phyloP scores from a whole-genome alignment of 30 jellyfish, hydroid and myxozoan species.

The Catostylus mosaicus region DNA sequence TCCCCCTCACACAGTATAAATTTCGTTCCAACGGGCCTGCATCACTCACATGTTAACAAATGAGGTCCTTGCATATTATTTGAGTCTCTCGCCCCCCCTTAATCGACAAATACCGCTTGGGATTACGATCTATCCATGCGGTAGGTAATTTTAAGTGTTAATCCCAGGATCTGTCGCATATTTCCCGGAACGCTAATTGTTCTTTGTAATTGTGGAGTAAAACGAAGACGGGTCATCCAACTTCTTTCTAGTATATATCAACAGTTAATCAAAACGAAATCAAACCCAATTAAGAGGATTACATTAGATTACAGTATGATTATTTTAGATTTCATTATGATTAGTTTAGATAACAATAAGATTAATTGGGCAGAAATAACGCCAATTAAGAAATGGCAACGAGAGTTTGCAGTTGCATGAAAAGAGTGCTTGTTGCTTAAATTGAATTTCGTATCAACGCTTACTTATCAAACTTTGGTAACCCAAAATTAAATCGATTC shows the following conservation, averaged over 20 bases:
- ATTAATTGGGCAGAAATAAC: neutral
- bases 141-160: neutral
- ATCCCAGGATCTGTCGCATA: no score
- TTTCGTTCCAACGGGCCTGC: no score
- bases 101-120: neutral
- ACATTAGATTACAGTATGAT: neutral
- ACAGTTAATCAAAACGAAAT: neutral
- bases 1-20: no score
- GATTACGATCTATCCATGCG: neutral
- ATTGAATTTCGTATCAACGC: neutral
- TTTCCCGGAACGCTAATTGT: no score
- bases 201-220: no score
- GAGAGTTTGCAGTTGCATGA: neutral
- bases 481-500: no score
- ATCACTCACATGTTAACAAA: no score
- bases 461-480: no score
- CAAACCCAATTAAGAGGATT: neutral
- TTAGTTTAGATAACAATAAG: neutral
- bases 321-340: neutral
- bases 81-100: no score
- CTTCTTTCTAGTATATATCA: neutral
- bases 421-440: neutral
- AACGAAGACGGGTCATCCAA: neutral
- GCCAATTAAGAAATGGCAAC: slow-evolving; percentile 5
- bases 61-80: no score